Conservation (phyloP, 2,888 invertebrate species). For the Cactoblastis cactorum region DNA sequence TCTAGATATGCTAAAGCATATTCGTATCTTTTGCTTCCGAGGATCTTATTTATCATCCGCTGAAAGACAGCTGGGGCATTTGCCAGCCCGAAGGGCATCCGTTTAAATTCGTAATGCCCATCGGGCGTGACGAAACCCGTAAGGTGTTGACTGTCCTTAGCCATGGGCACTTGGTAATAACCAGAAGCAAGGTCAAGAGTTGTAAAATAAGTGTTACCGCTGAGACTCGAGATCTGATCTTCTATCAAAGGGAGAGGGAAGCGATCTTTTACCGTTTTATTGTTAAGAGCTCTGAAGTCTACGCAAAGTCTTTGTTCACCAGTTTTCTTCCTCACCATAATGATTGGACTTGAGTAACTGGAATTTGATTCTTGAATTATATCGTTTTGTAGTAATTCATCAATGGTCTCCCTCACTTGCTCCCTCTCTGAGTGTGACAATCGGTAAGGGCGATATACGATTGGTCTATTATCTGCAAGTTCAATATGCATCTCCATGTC, state of each 20-base stretch:
- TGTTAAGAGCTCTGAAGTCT: slow-evolving; percentile 27
- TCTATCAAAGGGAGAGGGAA: slow-evolving; percentile 8
- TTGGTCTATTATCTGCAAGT: not conserved
- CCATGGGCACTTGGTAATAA: too few species aligned
- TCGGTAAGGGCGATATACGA: slow-evolving; percentile 18
- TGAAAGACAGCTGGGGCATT: too few species aligned
- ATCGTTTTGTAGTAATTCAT: slow-evolving; percentile 17
- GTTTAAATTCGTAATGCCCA: too few species aligned
- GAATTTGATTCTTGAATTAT: slow-evolving; percentile 23
- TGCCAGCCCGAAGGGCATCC: too few species aligned
- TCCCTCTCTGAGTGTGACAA: slow-evolving; percentile 12
- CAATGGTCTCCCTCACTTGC: slow-evolving; percentile 12
- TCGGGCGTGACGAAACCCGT: too few species aligned
- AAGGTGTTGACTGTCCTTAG: too few species aligned
- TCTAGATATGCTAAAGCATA: too few species aligned
- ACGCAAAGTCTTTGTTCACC: slow-evolving; percentile 22
- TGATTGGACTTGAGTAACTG: slow-evolving; percentile 21
- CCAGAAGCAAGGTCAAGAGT: not conserved
- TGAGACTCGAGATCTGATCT: slow-evolving; percentile 27
- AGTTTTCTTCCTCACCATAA: slow-evolving; percentile 20
- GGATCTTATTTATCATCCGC: too few species aligned
- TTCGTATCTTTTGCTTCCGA: too few species aligned
- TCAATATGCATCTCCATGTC: not conserved
- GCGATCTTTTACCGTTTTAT: slow-evolving; percentile 17
- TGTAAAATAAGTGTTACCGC: slow-evolving; percentile 13